phyloP scores from a whole-genome alignment of 2,113 vertebrate genomes.

The Emydocephalus ijimae region DNA sequence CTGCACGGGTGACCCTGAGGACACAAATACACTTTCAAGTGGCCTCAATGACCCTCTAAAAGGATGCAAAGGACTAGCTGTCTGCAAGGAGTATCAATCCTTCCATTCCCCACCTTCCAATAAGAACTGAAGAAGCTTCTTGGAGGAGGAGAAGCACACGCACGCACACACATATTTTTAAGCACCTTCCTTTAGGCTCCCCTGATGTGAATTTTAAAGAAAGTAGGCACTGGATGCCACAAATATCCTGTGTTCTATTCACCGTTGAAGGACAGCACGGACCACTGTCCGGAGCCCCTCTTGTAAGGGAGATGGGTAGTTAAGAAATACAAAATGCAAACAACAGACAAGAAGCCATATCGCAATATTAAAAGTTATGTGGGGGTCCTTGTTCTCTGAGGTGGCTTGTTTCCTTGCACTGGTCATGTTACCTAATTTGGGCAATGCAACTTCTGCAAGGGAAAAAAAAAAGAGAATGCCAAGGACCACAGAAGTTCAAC shows the following conservation, averaged over 20 bases:
- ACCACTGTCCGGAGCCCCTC: too few species aligned
- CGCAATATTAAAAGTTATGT: neutral
- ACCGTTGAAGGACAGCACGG: neutral
- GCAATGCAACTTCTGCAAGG: neutral
- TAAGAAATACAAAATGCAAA: too few species aligned
- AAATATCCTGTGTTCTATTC: neutral
- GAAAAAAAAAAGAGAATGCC: neutral
- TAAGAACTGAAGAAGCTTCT: too few species aligned
- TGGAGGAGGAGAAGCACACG: too few species aligned
- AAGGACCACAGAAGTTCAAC: neutral
- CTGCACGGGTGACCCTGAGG: too few species aligned
- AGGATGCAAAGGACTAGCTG: too few species aligned
- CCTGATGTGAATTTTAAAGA: neutral
- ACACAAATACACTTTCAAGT: too few species aligned
- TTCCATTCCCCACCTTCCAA: too few species aligned
- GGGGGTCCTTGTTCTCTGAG: neutral
- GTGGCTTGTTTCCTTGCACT: neutral
- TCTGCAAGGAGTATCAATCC: too few species aligned
- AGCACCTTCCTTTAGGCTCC: neutral
- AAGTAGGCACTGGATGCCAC: neutral
- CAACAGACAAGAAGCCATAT: neutral
- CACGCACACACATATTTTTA: neutral
- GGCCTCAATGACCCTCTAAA: too few species aligned
- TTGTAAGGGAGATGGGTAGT: too few species aligned
- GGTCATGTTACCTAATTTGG: neutral